A percentile compares a stretch with the other conserved stretches of the same genome.
These are phyloP conservation scores for Brachypalpus laphriformis DNA, from an alignment of 2,888 invertebrate species.

Conservation along the genomic window DNA sequence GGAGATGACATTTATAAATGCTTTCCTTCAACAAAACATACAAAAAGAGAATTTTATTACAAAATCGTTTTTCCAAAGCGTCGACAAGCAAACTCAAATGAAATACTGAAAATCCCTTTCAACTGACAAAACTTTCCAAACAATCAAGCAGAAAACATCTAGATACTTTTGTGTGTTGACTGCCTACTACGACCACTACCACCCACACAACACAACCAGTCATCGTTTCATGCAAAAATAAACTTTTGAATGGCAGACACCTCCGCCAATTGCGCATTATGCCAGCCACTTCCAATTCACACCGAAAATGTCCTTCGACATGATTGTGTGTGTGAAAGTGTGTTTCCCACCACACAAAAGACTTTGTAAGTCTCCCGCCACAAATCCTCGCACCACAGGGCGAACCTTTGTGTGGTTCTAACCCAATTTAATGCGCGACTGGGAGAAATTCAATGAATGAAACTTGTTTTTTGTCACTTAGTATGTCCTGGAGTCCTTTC, in stretches of 20 bases:
- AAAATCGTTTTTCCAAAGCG: neutral
- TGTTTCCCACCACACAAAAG: constrained; percentile 16
- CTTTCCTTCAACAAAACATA: neutral
- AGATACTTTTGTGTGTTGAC: neutral
- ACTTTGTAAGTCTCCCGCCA: constrained; percentile 15
- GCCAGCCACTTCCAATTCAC: constrained; percentile 31
- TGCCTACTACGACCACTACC: neutral
- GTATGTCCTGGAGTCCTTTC: neutral
- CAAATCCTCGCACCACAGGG: constrained; percentile 3
- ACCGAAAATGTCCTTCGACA: constrained; percentile 37
- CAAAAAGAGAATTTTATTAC: neutral
- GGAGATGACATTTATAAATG: neutral
- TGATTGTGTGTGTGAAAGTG: neutral
- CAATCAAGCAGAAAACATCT: constrained; percentile 1
- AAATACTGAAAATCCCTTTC: constrained; percentile 10
- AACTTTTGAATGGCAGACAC: constrained; percentile 49
- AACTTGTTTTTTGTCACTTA: neutral
- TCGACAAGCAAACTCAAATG: neutral
- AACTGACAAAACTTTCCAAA: constrained; percentile 9
- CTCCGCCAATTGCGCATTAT: constrained; percentile 39
- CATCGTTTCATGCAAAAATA: constrained; percentile 24
- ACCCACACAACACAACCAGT: neutral
- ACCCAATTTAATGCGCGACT: constrained; percentile 49
- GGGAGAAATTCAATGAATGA: constrained; percentile 16
- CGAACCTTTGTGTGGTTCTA: constrained; percentile 19